phyloP scores from a whole-genome alignment of 92 coral and sea anemone genomes.

The Zoanthus solanderi region DNA sequence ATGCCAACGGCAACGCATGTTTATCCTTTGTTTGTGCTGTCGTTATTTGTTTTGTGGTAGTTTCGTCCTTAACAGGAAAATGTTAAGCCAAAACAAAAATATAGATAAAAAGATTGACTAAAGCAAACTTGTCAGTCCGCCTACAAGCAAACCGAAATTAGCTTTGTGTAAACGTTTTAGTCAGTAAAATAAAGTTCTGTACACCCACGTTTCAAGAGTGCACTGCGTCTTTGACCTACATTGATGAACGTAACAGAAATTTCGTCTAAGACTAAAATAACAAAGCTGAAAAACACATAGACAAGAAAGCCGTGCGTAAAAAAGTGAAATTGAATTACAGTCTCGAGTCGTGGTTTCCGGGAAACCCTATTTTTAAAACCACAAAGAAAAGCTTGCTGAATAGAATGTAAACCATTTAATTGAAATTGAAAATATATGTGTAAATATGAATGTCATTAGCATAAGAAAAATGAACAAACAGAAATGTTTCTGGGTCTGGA shows the following conservation, averaged over 20 bases:
- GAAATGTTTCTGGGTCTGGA: neutral
- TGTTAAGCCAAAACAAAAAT: neutral
- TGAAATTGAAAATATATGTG: neutral
- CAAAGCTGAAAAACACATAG: neutral
- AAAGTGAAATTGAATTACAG: neutral
- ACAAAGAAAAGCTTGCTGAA: neutral
- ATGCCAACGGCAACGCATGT: constrained; percentile 1
- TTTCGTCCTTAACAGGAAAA: neutral
- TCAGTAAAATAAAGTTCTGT: neutral
- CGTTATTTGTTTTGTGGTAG: neutral
- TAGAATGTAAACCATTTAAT: constrained; percentile 27
- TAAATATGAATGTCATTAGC: neutral
- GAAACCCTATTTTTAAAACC: constrained; percentile 1
- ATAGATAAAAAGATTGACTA: neutral
- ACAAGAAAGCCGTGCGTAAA: neutral
- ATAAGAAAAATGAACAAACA: neutral
- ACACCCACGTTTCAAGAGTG: neutral
- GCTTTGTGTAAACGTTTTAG: neutral
- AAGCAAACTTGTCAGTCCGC: too few relatives aligned
- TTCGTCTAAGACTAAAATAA: neutral
- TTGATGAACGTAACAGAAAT: neutral
- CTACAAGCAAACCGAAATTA: neutral
- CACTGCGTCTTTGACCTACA: neutral
- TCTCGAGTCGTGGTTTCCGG: constrained; percentile 13
- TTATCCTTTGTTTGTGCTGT: neutral